These are phyloP conservation scores for Erynnis tages DNA, from an alignment of 2,888 invertebrate species.

Conservation along the genomic window DNA sequence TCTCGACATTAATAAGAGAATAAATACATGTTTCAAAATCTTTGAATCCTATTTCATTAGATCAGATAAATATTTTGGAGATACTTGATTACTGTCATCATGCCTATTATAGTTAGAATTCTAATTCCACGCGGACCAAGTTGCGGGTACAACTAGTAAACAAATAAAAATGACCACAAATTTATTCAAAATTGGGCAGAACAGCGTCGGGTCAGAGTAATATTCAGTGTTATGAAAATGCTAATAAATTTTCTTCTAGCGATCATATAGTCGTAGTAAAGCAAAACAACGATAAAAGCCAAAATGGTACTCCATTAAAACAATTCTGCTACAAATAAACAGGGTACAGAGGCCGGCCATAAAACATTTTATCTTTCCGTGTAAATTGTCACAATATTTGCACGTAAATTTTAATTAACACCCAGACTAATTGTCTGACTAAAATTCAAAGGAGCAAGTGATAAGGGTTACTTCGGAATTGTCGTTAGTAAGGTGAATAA, in stretches of 20 bases:
- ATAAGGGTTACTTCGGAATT: conserved; percentile 35
- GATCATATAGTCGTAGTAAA: neutral
- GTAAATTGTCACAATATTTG: conserved; percentile 24
- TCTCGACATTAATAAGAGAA: too few species aligned
- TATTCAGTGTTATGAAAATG: too few species aligned
- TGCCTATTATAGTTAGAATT: too few species aligned
- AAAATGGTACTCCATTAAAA: conserved; percentile 4
- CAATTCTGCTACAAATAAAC: conserved; percentile 8
- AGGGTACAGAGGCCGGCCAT: conserved; percentile 13
- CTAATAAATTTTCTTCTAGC: neutral
- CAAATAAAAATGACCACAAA: too few species aligned
- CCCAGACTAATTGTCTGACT: conserved; percentile 34
- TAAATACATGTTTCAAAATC: too few species aligned
- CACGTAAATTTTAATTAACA: conserved; percentile 24
- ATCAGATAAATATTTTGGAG: too few species aligned
- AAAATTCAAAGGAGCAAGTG: conserved; percentile 37
- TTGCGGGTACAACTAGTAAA: too few species aligned
- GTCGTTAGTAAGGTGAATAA: conserved; percentile 11
- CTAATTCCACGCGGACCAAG: too few species aligned
- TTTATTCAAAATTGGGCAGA: too few species aligned
- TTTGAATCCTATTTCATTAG: too few species aligned
- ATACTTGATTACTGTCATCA: too few species aligned
- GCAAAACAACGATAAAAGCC: neutral
- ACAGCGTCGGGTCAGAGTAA: too few species aligned
- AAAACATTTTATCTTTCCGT: conserved; percentile 15